A percentile compares a stretch with the other conserved stretches of the same genome.
Conservation (phyloP, 2,113 vertebrate genomes). For the Tympanuchus pallidicinctus region DNA sequence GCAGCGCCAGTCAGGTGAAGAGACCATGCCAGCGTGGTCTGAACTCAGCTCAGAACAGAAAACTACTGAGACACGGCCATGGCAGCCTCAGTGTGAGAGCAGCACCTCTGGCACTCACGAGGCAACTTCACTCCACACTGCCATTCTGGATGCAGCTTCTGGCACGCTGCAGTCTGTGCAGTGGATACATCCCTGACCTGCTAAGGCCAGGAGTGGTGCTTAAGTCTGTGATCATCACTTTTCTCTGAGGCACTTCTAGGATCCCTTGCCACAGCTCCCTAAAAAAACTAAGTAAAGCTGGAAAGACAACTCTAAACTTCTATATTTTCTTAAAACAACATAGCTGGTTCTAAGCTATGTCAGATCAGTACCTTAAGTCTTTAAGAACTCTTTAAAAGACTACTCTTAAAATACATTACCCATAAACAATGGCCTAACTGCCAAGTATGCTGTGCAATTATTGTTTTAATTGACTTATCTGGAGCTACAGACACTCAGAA, state of each 20-base stretch:
- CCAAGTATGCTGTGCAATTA: background rate
- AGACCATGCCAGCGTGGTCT: background rate
- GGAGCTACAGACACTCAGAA: background rate
- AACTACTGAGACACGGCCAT: background rate
- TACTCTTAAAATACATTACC: background rate
- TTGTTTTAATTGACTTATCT: background rate
- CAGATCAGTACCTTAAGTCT: background rate
- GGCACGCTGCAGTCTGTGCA: background rate
- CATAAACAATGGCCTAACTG: background rate
- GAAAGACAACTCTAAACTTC: background rate
- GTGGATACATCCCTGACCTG: background rate
- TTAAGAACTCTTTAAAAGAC: background rate
- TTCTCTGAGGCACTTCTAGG: background rate
- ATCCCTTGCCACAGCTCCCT: background rate
- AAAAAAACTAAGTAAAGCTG: background rate
- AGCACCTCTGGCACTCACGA: background rate
- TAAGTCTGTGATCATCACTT: background rate
- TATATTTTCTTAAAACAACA: background rate
- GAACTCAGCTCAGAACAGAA: background rate
- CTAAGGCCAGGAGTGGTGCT: background rate
- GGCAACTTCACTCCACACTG: background rate
- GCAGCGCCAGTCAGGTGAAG: background rate
- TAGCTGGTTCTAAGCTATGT: background rate
- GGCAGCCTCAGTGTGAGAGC: background rate
- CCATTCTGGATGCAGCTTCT: background rate